These are phyloP conservation scores for Drosophila suzukii DNA, from an alignment of 1,140 invertebrate genomes.

Conservation along the genomic window DNA sequence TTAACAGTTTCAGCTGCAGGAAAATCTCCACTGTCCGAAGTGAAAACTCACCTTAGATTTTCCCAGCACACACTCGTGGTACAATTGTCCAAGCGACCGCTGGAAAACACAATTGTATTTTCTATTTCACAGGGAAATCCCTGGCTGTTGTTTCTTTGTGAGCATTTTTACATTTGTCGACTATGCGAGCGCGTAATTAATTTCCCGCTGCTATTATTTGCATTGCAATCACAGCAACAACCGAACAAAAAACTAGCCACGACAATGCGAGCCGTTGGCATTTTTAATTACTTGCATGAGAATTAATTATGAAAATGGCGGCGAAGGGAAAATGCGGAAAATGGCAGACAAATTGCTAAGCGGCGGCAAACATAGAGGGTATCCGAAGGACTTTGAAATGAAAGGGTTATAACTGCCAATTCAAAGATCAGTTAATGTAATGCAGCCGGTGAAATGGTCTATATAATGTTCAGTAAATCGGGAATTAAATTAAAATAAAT, in stretches of 20 bases:
- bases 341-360: slow-evolving; percentile 13
- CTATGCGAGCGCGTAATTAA: slow-evolving; percentile 70
- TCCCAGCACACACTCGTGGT: background rate
- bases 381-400: background rate
- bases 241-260: slow-evolving; percentile 49
- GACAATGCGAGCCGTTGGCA: slow-evolving; percentile 71
- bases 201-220: slow-evolving; percentile 65
- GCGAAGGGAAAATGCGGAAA: slow-evolving; percentile 1
- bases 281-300: slow-evolving; percentile 74
- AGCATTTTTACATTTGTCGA: slow-evolving; percentile 39
- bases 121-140: slow-evolving; percentile 31
- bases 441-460: background rate
- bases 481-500: too few relatives aligned
- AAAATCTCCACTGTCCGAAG: background rate
- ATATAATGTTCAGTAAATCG: background rate
- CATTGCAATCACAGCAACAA: slow-evolving; percentile 40
- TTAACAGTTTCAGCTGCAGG: too few relatives aligned
- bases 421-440: background rate
- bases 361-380: background rate
- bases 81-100: slow-evolving; percentile 2
- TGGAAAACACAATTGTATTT: slow-evolving; percentile 39
- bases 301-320: slow-evolving; percentile 69
- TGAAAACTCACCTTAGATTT: slow-evolving; percentile 15
- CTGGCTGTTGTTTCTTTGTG: slow-evolving; percentile 26
- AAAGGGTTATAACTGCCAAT: slow-evolving; percentile 12